Evolutionary conservation across 1,140 invertebrate genomes (phyloP), one percentile per base, ranked within the genome.

Genomic region (Cardiocondyla obscurior): DNA sequence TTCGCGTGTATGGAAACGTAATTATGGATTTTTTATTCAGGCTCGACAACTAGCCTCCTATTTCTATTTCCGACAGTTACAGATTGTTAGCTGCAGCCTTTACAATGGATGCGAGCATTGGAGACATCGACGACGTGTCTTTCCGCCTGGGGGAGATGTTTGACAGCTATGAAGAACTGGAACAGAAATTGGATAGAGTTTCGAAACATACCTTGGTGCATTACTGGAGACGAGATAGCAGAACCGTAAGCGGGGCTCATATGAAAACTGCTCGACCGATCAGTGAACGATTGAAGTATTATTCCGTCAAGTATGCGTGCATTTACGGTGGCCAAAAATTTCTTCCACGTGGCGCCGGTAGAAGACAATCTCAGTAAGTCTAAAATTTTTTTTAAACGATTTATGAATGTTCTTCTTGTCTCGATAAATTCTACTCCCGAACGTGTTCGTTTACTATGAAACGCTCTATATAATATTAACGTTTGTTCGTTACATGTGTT

Each of bases 251-350:
- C 46, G 93, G 93, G 12, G 94, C 94, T 49, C 93, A 93, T 76
- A 94, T 94, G 93, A 94, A 94, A 90, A 94, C 94, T 36, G 88
- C 93, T 10, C 88, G 94, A 55, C 94, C 93, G 0, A 94, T 94
- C 36, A 93, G 92, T 42, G 89, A 92, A 28, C 79, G 88, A 83
- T 82, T 94, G 5, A 94, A 94, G 70, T 94, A 94, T 89, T 94
- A 94, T 85, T 94, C 93, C 6, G 93, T 94, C 0, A 94, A 94
- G 79, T 94, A 93, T 89, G 93, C 94, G 0, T 94, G 94, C 72
- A 94, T 94, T 64, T 94, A 94, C 83, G 94, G 94, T 2, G 94
- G 94, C 16, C 93, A 94, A 67, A 94, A 94, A 57, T 94, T 94
- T 77, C 85, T 93, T 49, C 91, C 93, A 10, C 89, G 93, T 69